A percentile compares a stretch with the other conserved stretches of the same genome.
These are phyloP conservation scores for Rhagonycha fulva DNA, from an alignment of 2,888 invertebrate species.

Conservation along the genomic window DNA sequence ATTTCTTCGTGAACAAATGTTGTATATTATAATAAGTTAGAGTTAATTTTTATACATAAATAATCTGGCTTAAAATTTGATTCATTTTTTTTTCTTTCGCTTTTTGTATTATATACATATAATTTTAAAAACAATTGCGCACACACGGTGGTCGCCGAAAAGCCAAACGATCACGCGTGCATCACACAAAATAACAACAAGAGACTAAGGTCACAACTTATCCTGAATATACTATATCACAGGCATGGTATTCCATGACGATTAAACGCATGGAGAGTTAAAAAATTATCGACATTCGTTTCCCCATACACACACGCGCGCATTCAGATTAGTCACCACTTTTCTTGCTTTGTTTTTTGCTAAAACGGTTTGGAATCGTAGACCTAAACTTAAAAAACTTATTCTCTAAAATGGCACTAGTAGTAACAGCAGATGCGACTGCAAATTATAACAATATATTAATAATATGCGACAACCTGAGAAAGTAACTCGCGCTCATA, in stretches of 20 bases:
- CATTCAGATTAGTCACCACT: constrained; percentile 35
- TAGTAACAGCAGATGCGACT: constrained; percentile 34
- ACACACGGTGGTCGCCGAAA: constrained; percentile 38
- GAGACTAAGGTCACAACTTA: constrained; percentile 71
- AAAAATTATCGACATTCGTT: constrained; percentile 22
- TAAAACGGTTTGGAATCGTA: constrained; percentile 39
- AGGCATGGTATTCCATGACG: constrained; percentile 61
- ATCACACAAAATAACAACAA: constrained; percentile 57
- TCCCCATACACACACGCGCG: constrained; percentile 36
- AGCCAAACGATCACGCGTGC: constrained; percentile 37
- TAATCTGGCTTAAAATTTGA: constrained; percentile 54
- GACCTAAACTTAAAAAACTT: constrained; percentile 48
- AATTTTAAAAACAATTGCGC: constrained; percentile 55
- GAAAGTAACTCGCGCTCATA: constrained; percentile 36
- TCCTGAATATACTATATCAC: constrained; percentile 73
- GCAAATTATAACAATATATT: constrained; percentile 48
- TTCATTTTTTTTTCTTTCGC: constrained; percentile 42
- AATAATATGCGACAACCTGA: constrained; percentile 50
- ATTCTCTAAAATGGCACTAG: constrained; percentile 52
- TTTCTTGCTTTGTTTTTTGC: constrained; percentile 31
- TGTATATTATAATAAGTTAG: constrained; percentile 50
- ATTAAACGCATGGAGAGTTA: constrained; percentile 33
- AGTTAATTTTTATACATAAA: constrained; percentile 54
- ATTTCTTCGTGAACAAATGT: constrained; percentile 43
- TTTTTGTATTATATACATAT: constrained; percentile 56